Percentiles rank a stretch among this genome's conserved stretches.
Evolutionary conservation across 2,113 vertebrate genomes (phyloP).

Genomic region (Micronycteris hirsuta): DNA sequence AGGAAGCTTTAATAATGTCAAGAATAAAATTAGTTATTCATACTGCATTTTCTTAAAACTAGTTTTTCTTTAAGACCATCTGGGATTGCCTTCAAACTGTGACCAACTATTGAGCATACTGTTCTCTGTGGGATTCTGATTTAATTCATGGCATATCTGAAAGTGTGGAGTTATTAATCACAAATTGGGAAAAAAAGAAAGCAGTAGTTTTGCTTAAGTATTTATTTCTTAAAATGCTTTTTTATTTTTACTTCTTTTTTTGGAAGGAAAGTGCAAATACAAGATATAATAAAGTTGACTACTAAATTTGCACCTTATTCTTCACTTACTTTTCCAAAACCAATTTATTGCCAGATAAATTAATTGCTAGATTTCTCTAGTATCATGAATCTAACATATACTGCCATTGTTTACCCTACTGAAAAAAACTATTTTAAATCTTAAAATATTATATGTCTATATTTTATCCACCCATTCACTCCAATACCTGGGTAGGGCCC

Average conservation of each 20-base stretch:
- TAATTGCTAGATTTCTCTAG: neutral
- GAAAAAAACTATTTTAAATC: neutral
- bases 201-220: neutral
- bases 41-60: constrained; percentile 34
- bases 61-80: constrained; percentile 29
- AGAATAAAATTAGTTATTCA: constrained; percentile 23
- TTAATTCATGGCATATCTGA: constrained; percentile 29
- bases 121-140: constrained; percentile 54
- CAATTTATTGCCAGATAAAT: constrained; percentile 31
- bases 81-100: constrained; percentile 63
- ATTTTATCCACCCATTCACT: neutral
- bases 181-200: neutral
- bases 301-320: neutral
- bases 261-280: neutral
- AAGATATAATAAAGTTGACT: neutral
- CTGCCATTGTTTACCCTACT: neutral
- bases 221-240: neutral
- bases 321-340: neutral
- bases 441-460: neutral
- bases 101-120: constrained; percentile 52
- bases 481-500: neutral
- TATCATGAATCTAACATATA: neutral
- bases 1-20: neutral
- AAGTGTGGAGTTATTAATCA: constrained; percentile 47
- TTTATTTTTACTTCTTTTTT: neutral